Percentiles rank a stretch among this genome's conserved stretches.
These are phyloP conservation scores for Phalacrocorax aristotelis DNA, from an alignment of 2,113 vertebrate genomes.

Conservation along the genomic window DNA sequence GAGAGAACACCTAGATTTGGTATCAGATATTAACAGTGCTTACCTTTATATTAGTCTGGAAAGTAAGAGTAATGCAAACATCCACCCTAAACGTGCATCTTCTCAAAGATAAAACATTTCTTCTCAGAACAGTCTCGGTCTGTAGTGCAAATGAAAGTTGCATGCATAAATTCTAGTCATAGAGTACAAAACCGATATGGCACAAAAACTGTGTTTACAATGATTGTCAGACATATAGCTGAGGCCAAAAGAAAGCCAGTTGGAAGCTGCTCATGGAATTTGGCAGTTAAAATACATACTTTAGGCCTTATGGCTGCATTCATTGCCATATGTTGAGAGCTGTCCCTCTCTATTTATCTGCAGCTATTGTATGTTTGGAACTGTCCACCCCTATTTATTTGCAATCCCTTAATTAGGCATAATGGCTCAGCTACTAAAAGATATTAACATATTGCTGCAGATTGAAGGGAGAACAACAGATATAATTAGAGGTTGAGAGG, in stretches of 20 bases:
- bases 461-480: conserved; percentile 27
- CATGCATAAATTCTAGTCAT: background rate
- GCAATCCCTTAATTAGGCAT: conserved; percentile 41
- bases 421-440: conserved; percentile 25
- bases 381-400: conserved; percentile 56
- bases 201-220: background rate
- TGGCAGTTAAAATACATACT: conserved; percentile 52
- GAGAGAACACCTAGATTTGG: background rate
- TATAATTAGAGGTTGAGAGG: conserved; percentile 34
- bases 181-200: background rate
- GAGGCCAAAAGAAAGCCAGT: conserved; percentile 28
- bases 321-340: conserved; percentile 57
- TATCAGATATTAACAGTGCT: background rate
- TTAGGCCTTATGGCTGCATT: conserved; percentile 48
- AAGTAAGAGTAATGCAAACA: background rate
- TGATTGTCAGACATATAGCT: background rate
- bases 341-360: conserved; percentile 60
- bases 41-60: background rate
- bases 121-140: background rate
- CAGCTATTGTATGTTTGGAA: conserved; percentile 25
- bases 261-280: conserved; percentile 36
- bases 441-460: conserved; percentile 53
- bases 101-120: background rate
- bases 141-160: background rate
- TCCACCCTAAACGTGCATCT: background rate